These are phyloP conservation scores for Rhea pennata DNA, from an alignment of 2,113 vertebrate genomes.

Conservation along the genomic window DNA sequence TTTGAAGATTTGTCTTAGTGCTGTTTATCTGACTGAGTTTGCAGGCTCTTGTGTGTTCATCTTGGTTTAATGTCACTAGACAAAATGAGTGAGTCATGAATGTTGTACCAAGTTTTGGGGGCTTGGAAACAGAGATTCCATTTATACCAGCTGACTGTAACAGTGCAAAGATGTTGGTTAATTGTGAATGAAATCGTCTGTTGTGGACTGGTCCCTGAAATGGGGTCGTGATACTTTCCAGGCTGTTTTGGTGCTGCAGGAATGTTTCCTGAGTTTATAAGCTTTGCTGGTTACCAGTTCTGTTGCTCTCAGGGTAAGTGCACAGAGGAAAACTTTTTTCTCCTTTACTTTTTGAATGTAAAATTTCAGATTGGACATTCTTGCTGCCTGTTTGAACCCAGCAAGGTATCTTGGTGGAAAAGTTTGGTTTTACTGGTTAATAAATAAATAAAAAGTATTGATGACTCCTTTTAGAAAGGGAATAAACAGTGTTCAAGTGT, in stretches of 20 bases:
- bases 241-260: background rate
- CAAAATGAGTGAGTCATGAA: background rate
- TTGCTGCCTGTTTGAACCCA: background rate
- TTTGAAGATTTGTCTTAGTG: background rate
- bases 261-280: background rate
- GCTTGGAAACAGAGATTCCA: background rate
- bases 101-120: background rate
- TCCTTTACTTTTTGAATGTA: background rate
- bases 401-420: background rate
- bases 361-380: background rate
- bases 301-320: background rate
- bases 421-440: background rate
- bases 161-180: background rate
- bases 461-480: background rate
- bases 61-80: background rate
- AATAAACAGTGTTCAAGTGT: background rate
- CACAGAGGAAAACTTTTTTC: background rate
- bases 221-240: background rate
- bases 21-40: background rate
- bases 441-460: background rate
- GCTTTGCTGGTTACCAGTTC: fast-evolving
- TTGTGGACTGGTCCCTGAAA: background rate
- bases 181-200: background rate
- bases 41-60: background rate
- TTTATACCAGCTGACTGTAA: background rate